Evolutionary conservation across 1,140 invertebrate species (phyloP), one percentile per base, ranked within the genome.

Genomic region (Sweltsa coloradensis): DNA sequence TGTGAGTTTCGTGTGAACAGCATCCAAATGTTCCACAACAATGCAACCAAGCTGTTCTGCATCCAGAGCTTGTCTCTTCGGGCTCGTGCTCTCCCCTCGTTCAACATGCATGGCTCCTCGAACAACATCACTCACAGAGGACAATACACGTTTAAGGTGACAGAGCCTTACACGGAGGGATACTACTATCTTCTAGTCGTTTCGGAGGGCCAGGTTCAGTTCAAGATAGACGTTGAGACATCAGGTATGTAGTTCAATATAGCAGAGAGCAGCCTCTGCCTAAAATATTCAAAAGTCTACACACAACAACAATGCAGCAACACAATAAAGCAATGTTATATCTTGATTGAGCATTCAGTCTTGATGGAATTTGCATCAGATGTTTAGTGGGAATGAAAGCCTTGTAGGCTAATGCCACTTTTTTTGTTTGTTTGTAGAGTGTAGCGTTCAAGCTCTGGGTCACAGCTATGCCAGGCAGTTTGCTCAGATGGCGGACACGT

Each of bases 131-230:
- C 47, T 71, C 3, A 60, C 60, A n/a, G 57, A 55, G 29, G 56
- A 58, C 62, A 55, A 34, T 64, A 68, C 34, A 59, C 56, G 4
- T 70, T 69, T 49, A 56, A 43, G 16, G 67, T 69, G 59, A 52
- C 51, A n/a, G 57, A 67, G n/a, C 73, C 73, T 13, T 68, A 57
- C 47, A 65, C 69, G 51, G 68, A 74, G 52, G 63, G 62, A 39
- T 73, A 73, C 59, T 74, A 74, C 55, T 74, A 74, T 59, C 54
- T 74, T 34, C 54, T 73, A 50, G 58, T 75, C 24, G 59, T 69
- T 25, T 65, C 72, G 3, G 62, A 62, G 47, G 68, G 63, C 44
- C 56, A 64, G 22, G 65, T 71, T 40, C 55, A 59, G 22, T 68
- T 72, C 46, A 66, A 64, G 41, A 49, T 72, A 19, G 61, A 65